These are phyloP conservation scores for Heliconius sara DNA, from an alignment of 2,888 invertebrate species.

Conservation along the genomic window DNA sequence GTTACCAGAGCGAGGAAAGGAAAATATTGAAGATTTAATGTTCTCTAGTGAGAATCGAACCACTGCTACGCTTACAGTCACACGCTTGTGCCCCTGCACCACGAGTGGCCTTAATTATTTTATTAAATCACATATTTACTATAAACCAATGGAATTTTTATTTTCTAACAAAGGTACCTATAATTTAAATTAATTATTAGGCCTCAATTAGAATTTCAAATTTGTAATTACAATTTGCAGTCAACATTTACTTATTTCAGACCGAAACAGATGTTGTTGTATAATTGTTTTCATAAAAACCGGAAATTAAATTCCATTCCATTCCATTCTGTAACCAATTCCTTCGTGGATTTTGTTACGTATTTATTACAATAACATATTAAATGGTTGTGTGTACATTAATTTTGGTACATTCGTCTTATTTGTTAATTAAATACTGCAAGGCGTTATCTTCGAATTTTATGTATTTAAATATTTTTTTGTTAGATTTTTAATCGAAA, in stretches of 20 bases:
- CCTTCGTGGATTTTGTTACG: slow-evolving; percentile 40
- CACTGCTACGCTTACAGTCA: too few species aligned
- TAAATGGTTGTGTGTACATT: not conserved
- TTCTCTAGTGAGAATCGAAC: too few species aligned
- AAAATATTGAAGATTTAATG: too few species aligned
- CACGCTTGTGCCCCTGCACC: too few species aligned
- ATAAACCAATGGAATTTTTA: not conserved
- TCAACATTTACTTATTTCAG: slow-evolving; percentile 44
- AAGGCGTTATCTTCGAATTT: too few species aligned
- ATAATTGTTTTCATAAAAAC: slow-evolving; percentile 50
- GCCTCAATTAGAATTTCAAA: slow-evolving; percentile 15
- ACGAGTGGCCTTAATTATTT: too few species aligned
- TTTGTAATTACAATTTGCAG: slow-evolving; percentile 31
- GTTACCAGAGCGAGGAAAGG: too few species aligned
- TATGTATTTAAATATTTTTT: too few species aligned
- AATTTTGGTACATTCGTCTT: not conserved
- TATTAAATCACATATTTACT: not conserved
- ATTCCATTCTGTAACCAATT: slow-evolving; percentile 39
- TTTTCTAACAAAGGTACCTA: slow-evolving; percentile 31
- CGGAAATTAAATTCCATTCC: slow-evolving; percentile 47
- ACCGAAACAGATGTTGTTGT: slow-evolving; percentile 48
- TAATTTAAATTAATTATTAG: slow-evolving; percentile 19
- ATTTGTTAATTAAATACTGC: not conserved
- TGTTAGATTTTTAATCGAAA: too few species aligned
- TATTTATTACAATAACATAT: slow-evolving; percentile 27